Percentiles rank a stretch among this genome's conserved stretches.
Conservation (phyloP, 2,888 invertebrate genomes). For the Stegophylla sp. region DNA sequence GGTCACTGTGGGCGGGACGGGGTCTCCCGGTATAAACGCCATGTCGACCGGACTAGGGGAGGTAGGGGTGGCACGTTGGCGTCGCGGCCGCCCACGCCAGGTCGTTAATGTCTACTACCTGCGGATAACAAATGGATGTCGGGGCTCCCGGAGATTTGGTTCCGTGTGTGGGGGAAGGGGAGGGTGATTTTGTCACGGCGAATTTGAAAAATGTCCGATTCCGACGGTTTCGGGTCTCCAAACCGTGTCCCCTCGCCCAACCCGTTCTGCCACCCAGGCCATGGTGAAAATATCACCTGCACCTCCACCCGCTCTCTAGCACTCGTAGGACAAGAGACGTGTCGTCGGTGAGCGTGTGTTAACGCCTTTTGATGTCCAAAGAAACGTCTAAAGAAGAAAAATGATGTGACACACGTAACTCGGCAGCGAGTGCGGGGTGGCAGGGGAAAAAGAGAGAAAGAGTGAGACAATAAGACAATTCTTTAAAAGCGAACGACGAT, state of each 20-base stretch:
- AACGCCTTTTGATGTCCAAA: constrained; percentile 21
- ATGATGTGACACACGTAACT: constrained; percentile 1
- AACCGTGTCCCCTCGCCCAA: background rate
- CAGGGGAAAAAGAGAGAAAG: background rate
- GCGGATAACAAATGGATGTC: constrained; percentile 48
- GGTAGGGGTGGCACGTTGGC: background rate
- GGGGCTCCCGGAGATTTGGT: constrained; percentile 20
- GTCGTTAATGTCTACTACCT: constrained; percentile 29
- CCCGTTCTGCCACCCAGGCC: background rate
- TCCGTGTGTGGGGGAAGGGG: background rate
- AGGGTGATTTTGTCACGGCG: constrained; percentile 3
- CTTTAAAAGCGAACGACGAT: constrained; percentile 10
- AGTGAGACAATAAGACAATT: background rate
- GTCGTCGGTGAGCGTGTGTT: background rate
- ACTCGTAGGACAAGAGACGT: too few relatives aligned
- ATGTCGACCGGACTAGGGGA: too few relatives aligned
- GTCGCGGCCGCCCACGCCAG: background rate
- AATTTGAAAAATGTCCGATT: constrained; percentile 44
- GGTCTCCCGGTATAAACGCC: too few relatives aligned
- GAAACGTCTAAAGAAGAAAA: constrained; percentile 39
- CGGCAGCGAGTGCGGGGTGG: background rate
- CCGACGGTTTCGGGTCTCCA: constrained; percentile 30
- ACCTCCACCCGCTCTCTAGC: too few relatives aligned
- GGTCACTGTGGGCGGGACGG: too few relatives aligned
- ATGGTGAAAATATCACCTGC: too few relatives aligned